These are phyloP conservation scores for Typhlomys cinereus DNA, from an alignment of 2,113 vertebrate genomes.

Conservation along the genomic window DNA sequence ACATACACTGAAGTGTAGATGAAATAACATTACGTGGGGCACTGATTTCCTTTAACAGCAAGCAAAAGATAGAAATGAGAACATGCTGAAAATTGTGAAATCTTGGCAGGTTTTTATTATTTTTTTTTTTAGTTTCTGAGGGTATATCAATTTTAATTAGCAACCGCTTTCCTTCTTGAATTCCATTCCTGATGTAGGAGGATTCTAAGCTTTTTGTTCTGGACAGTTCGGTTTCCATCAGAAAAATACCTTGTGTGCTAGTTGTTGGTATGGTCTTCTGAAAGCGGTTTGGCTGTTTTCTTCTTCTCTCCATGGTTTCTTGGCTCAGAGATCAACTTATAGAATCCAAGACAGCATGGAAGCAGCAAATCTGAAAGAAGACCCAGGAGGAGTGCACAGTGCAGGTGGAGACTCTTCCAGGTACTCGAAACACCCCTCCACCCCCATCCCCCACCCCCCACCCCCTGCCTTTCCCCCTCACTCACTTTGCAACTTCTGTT, in stretches of 20 bases:
- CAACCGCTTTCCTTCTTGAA: not conserved
- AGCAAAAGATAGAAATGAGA: not conserved
- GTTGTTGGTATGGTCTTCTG: not conserved
- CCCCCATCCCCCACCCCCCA: not conserved
- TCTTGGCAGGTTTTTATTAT: not conserved
- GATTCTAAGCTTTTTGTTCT: not conserved
- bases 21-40: not conserved
- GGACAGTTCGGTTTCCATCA: not conserved
- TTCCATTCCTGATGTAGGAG: not conserved
- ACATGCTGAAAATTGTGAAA: not conserved
- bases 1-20: not conserved
- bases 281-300: not conserved
- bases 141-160: not conserved
- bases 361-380: not conserved
- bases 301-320: not conserved
- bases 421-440: not conserved
- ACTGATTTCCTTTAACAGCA: not conserved
- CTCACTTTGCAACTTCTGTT: not conserved
- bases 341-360: not conserved
- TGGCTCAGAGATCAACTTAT: not conserved
- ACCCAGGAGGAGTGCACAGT: not conserved
- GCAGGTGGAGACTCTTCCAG: not conserved
- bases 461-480: not conserved
- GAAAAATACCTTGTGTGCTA: not conserved
- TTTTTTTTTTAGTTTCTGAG: not conserved